phyloP scores from a whole-genome alignment of 2,797 vertebrate genomes.

The Sebastes reedi region DNA sequence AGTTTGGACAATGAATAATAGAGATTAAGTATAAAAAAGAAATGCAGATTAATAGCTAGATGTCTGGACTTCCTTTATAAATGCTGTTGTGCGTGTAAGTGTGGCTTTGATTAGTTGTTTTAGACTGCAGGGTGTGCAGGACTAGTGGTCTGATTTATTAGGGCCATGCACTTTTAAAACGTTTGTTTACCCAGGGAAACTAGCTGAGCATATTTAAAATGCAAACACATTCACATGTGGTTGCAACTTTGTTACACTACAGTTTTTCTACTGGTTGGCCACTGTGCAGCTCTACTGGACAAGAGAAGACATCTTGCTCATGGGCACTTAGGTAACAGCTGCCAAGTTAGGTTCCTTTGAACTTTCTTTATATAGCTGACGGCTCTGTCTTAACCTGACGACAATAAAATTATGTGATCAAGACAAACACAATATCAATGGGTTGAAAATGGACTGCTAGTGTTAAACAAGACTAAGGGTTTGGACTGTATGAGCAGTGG shows the following conservation, averaged over 20 bases:
- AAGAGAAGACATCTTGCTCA: not conserved
- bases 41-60: not conserved
- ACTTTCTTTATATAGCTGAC: not conserved
- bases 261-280: not conserved
- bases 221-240: conserved; percentile 9
- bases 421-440: not conserved
- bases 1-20: not conserved
- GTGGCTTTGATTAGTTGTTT: conserved; percentile 20
- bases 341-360: not conserved
- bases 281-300: not conserved
- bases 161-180: not conserved
- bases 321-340: not conserved
- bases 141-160: conserved; percentile 27
- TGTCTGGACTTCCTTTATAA: conserved; percentile 4
- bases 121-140: not conserved
- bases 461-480: not conserved
- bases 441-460: not conserved
- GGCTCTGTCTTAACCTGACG: not conserved
- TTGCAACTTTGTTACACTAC: conserved; percentile 6
- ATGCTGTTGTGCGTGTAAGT: not conserved
- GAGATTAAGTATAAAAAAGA: not conserved
- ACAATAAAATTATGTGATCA: not conserved
- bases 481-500: not conserved
- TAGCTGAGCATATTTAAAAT: conserved; percentile 5
- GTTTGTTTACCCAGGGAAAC: not conserved